Evolutionary conservation across 2,113 vertebrate species (phyloP).

Genomic region (Cephalophus harveyi): DNA sequence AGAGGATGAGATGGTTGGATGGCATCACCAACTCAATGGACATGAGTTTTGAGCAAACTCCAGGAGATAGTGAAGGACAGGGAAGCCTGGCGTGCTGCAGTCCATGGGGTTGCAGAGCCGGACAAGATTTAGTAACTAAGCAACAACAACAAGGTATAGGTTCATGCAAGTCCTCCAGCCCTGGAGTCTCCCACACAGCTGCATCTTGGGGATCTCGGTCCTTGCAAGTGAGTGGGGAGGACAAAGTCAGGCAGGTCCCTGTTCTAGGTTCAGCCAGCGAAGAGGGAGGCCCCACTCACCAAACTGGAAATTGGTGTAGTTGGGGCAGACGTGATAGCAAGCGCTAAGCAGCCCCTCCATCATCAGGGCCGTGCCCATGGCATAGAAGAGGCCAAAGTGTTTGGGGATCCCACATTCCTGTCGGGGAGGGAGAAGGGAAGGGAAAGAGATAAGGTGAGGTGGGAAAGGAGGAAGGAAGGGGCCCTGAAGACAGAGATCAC

Average conservation of each 20-base stretch:
- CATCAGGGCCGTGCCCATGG: slow-evolving; percentile 98
- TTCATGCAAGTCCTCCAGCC: neutral
- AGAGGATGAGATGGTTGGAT: neutral
- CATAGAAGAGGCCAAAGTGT: slow-evolving; percentile 96
- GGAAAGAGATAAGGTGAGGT: accelerated
- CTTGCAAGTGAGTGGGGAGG: neutral
- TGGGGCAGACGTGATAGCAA: slow-evolving; percentile 98
- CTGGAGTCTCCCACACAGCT: neutral
- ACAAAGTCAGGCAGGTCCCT: too few species aligned
- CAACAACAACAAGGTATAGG: neutral
- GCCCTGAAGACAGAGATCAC: neutral
- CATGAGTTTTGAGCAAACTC: neutral
- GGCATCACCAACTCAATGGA: neutral
- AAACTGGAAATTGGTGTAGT: slow-evolving; percentile 99
- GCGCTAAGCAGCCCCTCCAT: slow-evolving; percentile 98
- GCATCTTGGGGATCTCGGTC: neutral
- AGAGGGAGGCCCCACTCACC: slow-evolving; percentile 79
- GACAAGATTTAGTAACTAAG: neutral
- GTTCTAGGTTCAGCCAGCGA: neutral
- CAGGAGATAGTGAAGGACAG: neutral
- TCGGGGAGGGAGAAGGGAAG: accelerated
- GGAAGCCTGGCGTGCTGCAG: neutral
- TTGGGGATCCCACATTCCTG: slow-evolving; percentile 98
- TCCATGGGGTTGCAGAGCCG: neutral
- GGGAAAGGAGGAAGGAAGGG: neutral